phyloP scores from a whole-genome alignment of 2,113 vertebrate genomes.

The Plestiodon gilberti region DNA sequence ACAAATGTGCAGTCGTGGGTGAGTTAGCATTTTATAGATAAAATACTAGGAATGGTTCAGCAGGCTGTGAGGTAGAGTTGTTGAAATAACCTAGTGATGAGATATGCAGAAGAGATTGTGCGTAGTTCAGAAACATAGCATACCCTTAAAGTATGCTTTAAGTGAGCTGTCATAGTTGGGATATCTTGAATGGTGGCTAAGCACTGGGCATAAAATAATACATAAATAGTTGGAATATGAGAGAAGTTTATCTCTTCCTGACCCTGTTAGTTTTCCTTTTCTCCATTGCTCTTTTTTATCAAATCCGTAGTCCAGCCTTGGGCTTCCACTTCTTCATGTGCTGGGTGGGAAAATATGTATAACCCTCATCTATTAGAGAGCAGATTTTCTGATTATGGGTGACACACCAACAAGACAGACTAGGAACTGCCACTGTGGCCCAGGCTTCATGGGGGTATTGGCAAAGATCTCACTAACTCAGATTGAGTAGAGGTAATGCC shows the following conservation, averaged over 20 bases:
- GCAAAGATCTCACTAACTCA: neutral
- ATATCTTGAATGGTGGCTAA: neutral
- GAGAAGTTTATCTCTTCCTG: neutral
- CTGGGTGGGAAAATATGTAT: no score
- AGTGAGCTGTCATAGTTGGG: neutral
- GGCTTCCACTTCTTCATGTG: neutral
- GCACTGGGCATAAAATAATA: neutral
- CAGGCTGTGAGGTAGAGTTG: neutral
- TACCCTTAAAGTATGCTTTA: neutral
- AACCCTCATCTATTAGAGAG: neutral
- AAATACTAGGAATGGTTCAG: neutral
- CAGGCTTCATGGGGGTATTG: neutral
- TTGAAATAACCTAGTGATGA: neutral
- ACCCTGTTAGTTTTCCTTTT: neutral
- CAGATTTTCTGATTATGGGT: neutral
- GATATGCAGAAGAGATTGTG: conserved; percentile 18
- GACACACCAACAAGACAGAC: neutral
- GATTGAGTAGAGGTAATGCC: neutral
- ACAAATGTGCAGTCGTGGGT: conserved; percentile 22
- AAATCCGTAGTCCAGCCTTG: neutral
- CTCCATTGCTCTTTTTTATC: neutral
- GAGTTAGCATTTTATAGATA: neutral
- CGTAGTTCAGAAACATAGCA: conserved; percentile 18
- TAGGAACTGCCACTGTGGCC: neutral
- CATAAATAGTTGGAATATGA: neutral